Evolutionary conservation across 2,797 vertebrate genomes (phyloP).

Genomic region (Streptopelia turtur): DNA sequence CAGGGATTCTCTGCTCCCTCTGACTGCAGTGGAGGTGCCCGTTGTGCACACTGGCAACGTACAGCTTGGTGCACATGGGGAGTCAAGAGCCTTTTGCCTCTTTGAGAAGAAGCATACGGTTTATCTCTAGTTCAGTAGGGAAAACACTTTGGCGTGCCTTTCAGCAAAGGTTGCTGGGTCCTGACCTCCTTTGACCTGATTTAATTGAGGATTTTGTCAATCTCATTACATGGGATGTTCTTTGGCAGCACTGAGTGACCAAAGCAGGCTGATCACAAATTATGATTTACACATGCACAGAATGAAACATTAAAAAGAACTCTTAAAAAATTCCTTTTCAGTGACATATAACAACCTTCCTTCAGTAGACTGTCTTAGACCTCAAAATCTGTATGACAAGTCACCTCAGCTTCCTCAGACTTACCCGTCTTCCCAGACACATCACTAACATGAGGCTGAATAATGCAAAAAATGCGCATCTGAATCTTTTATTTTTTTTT

Average conservation of each 20-base stretch:
- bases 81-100: neutral
- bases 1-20: neutral
- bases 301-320: neutral
- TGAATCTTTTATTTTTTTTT: neutral
- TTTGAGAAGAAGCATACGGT: neutral
- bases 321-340: neutral
- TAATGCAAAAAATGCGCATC: neutral
- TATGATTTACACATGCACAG: neutral
- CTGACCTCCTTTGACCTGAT: constrained; percentile 36
- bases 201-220: constrained; percentile 47
- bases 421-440: neutral
- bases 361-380: neutral
- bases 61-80: neutral
- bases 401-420: neutral
- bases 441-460: neutral
- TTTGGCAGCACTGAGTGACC: neutral
- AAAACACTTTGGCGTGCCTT: neutral
- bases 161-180: neutral
- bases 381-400: neutral
- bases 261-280: constrained; percentile 22
- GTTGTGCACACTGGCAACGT: neutral
- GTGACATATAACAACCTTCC: constrained; percentile 12
- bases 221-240: constrained; percentile 30
- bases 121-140: neutral
- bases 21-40: neutral